Conservation (phyloP, 1,140 invertebrate species). For the Aplysia californica region DNA sequence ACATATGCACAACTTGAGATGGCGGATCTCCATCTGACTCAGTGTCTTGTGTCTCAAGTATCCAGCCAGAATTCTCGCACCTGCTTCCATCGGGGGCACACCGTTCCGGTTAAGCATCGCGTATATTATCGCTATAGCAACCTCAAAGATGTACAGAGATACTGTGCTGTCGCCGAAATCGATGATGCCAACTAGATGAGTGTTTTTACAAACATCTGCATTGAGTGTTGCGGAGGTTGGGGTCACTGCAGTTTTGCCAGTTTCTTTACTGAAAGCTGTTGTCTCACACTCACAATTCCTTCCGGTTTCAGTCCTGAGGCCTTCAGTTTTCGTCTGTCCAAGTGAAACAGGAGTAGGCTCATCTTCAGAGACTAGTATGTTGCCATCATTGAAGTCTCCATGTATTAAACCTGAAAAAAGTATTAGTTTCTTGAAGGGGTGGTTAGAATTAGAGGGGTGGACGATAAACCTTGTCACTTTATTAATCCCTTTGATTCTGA, state of each 20-base stretch:
- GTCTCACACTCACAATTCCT: no score
- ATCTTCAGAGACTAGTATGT: slow-evolving; percentile 1
- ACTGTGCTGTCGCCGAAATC: slow-evolving; percentile 87
- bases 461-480: no score
- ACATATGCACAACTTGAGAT: slow-evolving; percentile 80
- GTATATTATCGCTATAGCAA: slow-evolving; percentile 84
- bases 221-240: not conserved
- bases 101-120: slow-evolving; percentile 76
- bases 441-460: no score
- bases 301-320: not conserved
- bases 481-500: no score
- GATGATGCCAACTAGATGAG: slow-evolving; percentile 72
- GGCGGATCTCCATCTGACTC: slow-evolving; percentile 72
- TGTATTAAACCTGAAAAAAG: slow-evolving; percentile 21
- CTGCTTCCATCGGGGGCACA: slow-evolving; percentile 71
- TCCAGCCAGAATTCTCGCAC: slow-evolving; percentile 80
- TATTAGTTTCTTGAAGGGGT: no score
- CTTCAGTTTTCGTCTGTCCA: not conserved
- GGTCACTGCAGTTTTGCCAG: not conserved
- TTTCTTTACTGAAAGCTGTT: not conserved
- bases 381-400: slow-evolving; percentile 17
- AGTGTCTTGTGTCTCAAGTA: slow-evolving; percentile 75
- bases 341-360: not conserved
- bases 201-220: not conserved
- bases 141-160: slow-evolving; percentile 82